Evolutionary conservation across 2,113 vertebrate genomes (phyloP).

Genomic region (Meriones unguiculatus): DNA sequence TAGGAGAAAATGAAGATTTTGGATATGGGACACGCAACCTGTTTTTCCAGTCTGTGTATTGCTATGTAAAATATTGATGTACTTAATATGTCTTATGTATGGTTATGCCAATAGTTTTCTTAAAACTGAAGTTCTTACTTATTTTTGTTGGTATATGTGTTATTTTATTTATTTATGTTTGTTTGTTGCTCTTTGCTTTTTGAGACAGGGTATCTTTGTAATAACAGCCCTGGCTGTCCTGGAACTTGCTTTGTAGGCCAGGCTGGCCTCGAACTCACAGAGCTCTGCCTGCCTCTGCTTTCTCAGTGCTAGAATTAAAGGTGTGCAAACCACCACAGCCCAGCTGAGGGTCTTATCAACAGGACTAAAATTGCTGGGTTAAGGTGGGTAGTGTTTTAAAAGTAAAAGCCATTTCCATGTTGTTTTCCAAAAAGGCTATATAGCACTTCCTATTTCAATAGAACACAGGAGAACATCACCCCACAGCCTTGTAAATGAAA

Average conservation of each 20-base stretch:
- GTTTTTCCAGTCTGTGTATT: background rate
- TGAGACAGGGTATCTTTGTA: background rate
- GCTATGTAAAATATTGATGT: background rate
- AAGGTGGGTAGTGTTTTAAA: constrained; percentile 33
- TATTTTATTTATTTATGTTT: background rate
- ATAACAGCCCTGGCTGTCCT: background rate
- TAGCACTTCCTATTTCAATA: constrained; percentile 9
- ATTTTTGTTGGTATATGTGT: background rate
- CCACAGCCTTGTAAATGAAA: background rate
- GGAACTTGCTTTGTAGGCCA: background rate
- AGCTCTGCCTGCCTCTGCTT: background rate
- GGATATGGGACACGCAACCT: background rate
- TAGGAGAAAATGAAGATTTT: constrained; percentile 25
- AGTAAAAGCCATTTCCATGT: constrained; percentile 8
- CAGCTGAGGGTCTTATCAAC: constrained; percentile 1
- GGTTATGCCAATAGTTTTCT: constrained; percentile 11
- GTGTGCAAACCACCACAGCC: background rate
- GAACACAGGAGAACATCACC: background rate
- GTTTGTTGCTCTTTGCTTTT: background rate
- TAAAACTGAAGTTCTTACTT: background rate
- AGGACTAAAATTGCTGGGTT: background rate
- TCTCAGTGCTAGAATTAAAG: background rate
- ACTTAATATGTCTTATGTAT: background rate
- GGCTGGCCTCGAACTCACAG: background rate
- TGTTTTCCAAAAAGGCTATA: constrained; percentile 39